These are phyloP conservation scores for Iphiclides podalirius DNA, from an alignment of 2,888 invertebrate species.

Conservation along the genomic window DNA sequence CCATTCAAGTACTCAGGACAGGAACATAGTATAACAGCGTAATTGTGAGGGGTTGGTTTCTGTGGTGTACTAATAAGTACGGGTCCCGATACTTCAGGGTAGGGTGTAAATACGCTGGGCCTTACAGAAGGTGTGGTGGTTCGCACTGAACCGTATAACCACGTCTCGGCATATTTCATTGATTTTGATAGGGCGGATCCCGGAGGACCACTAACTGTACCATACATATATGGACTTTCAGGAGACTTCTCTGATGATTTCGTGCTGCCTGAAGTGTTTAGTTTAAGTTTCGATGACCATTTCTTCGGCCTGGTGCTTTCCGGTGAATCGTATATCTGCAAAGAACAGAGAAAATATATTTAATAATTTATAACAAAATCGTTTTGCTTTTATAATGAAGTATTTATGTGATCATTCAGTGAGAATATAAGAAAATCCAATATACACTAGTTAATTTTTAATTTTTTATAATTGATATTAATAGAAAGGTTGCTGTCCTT, in stretches of 20 bases:
- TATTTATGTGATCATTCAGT: no score
- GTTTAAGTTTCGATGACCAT: slow-evolving; percentile 86
- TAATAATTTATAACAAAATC: neutral
- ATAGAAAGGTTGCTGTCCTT: no score
- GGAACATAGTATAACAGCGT: slow-evolving; percentile 88
- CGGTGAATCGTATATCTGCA: slow-evolving; percentile 72
- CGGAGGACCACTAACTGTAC: slow-evolving; percentile 79
- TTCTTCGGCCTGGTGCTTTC: slow-evolving; percentile 82
- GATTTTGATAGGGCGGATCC: slow-evolving; percentile 88
- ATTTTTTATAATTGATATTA: no score
- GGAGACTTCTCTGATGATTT: slow-evolving; percentile 72
- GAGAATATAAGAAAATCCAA: neutral
- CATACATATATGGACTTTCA: slow-evolving; percentile 71
- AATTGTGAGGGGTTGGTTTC: slow-evolving; percentile 81
- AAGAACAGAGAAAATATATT: slow-evolving; percentile 39
- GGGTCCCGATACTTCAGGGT: slow-evolving; percentile 67
- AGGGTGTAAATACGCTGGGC: slow-evolving; percentile 73
- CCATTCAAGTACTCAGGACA: slow-evolving; percentile 90
- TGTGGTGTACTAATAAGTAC: slow-evolving; percentile 77
- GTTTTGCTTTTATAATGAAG: no score
- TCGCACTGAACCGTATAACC: slow-evolving; percentile 90
- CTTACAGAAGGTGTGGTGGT: slow-evolving; percentile 70
- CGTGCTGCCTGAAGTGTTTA: slow-evolving; percentile 72
- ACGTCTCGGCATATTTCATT: slow-evolving; percentile 92
- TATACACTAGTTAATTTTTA: no score